Conservation (phyloP, 2,113 vertebrate species). For the Hassar affinis region DNA sequence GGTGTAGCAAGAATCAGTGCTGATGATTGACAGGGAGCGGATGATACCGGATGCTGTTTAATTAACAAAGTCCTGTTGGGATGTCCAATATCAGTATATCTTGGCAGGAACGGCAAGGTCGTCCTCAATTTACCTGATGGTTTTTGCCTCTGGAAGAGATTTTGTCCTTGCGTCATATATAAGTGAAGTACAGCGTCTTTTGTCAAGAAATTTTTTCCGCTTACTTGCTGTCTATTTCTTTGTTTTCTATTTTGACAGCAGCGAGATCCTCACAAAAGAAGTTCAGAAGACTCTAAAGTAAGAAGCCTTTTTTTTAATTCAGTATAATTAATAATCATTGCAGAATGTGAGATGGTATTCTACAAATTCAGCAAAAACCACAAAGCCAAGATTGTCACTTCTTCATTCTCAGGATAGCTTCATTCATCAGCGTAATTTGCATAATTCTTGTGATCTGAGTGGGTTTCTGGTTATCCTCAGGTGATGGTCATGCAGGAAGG, state of each 20-base stretch:
- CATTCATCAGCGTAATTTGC: background rate
- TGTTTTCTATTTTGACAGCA: slow-evolving; percentile 63
- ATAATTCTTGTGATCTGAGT: background rate
- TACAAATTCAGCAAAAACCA: background rate
- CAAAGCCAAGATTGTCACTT: background rate
- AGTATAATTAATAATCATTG: background rate
- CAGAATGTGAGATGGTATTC: background rate
- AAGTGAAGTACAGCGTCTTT: background rate
- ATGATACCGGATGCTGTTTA: slow-evolving; percentile 37
- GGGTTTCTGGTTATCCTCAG: slow-evolving; percentile 56
- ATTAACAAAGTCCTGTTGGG: slow-evolving; percentile 27
- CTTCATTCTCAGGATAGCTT: background rate
- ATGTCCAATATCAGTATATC: slow-evolving; percentile 32
- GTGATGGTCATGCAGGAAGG: slow-evolving; percentile 90
- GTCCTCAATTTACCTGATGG: slow-evolving; percentile 46
- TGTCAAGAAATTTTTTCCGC: background rate
- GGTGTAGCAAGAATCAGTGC: slow-evolving; percentile 21
- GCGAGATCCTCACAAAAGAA: slow-evolving; percentile 74
- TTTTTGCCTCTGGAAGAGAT: slow-evolving; percentile 22
- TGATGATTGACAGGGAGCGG: slow-evolving; percentile 32
- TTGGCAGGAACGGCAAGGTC: slow-evolving; percentile 19
- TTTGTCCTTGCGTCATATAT: slow-evolving; percentile 12
- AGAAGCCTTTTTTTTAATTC: slow-evolving; percentile 32
- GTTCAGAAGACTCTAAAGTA: slow-evolving; percentile 77
- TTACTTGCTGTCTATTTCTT: background rate